Evolutionary conservation across 2,113 vertebrate genomes (phyloP), one percentile per base, ranked within the genome.

Genomic region (Paramormyrops kingsleyae): DNA sequence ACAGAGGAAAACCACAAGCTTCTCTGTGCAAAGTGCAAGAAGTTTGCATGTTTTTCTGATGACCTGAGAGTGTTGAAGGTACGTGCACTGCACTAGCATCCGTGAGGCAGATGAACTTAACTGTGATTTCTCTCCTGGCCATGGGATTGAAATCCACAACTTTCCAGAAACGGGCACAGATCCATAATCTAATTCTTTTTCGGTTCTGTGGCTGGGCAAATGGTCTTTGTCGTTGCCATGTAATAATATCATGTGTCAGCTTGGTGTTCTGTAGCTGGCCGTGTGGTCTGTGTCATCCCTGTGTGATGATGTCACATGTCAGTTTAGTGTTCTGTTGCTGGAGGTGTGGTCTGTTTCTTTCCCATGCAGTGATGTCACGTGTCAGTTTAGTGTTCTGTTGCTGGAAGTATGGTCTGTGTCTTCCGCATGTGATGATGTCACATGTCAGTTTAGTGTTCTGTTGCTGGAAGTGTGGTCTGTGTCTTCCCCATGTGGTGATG

Each of bases 21-120:
- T 5, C 87, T 92, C 62, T 94, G 93, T 50, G 84, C 27, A 44
- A 94, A 92, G 74, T 94, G 93, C 90, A 93, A 92, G 74, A 66
- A 1, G 8, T 91, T 90, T 77, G 90, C 90, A 1, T 93, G 92
- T 70, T 53, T 46, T 17, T 90, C 89, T 17, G 85, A 92, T 17
- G 80, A 91, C 84, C 80, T 94, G 31, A 88, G 93, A 89, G 90
- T 93, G 2, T 59, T 92, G 62, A 47, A 91, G 92, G 92, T 93
- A 52, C 39, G 42, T 39, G 77, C 5, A 17, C 39, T 83, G 39
- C 27, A 12, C 15, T 39, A 39, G 31, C 13, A 19, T 15, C 35
- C 31, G 1, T 77, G 15, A 39, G 70, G 12, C 15, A 17, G 10
- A 12, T 39, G 70, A 17, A 31, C 13, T 77, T 39, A 39, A 74